Evolutionary conservation across 2,888 invertebrate species (phyloP).

Genomic region (Amblyteles armatorius): DNA sequence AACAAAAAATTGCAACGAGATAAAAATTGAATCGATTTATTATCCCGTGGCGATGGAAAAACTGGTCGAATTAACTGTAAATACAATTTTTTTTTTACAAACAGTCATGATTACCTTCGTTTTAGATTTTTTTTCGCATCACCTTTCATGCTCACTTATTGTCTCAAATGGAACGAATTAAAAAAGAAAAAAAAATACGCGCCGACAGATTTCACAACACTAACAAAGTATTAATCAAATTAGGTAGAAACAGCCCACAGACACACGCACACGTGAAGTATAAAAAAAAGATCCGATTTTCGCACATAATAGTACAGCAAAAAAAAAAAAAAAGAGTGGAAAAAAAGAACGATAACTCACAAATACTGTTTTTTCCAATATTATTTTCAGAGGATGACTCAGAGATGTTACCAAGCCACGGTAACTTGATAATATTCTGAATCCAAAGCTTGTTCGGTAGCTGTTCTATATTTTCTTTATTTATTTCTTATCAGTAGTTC

Average conservation of each 20-base stretch:
- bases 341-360: slow-evolving; percentile 53
- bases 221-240: slow-evolving; percentile 5
- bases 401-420: slow-evolving; percentile 84
- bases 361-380: slow-evolving; percentile 72
- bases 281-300: background rate
- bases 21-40: slow-evolving; percentile 1
- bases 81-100: background rate
- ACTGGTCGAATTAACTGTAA: background rate
- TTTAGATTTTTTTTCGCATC: slow-evolving; percentile 7
- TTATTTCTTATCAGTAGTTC: slow-evolving; percentile 34
- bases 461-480: slow-evolving; percentile 70
- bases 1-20: background rate
- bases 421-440: slow-evolving; percentile 81
- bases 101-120: background rate
- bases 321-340: background rate
- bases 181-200: background rate
- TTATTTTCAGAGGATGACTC: slow-evolving; percentile 84
- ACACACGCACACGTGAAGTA: slow-evolving; percentile 2
- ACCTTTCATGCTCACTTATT: slow-evolving; percentile 8
- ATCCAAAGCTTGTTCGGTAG: slow-evolving; percentile 77
- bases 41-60: slow-evolving; percentile 19
- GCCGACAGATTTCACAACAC: background rate
- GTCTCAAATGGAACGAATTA: background rate
- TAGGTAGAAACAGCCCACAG: background rate
- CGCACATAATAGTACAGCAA: slow-evolving; percentile 1